Evolutionary conservation across 2,888 invertebrate genomes (phyloP).

Genomic region (Torymus aiolomorphi): DNA sequence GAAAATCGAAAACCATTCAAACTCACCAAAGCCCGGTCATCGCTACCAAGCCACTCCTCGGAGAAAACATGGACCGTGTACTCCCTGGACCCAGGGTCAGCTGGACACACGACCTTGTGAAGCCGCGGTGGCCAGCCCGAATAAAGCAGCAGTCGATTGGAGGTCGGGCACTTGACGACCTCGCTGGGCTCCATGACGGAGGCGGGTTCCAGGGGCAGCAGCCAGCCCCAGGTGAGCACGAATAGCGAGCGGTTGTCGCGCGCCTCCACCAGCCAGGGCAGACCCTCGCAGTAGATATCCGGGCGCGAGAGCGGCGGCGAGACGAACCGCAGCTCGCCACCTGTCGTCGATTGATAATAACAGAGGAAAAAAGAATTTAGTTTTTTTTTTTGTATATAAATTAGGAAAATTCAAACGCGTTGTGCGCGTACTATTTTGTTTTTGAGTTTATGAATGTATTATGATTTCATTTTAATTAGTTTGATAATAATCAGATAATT

Average conservation of each 20-base stretch:
- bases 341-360: conserved; percentile 55
- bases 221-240: conserved; percentile 89
- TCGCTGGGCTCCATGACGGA: conserved; percentile 68
- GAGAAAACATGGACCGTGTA: conserved; percentile 87
- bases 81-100: conserved; percentile 81
- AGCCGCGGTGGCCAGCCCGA: conserved; percentile 82
- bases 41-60: conserved; percentile 84
- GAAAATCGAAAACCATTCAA: too few species aligned
- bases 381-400: too few species aligned
- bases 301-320: conserved; percentile 80
- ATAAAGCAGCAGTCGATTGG: conserved; percentile 88
- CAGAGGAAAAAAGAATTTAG: too few species aligned
- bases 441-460: too few species aligned
- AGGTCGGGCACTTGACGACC: conserved; percentile 81
- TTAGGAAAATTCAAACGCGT: too few species aligned
- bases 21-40: conserved; percentile 63
- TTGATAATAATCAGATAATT: too few species aligned
- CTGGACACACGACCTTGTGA: conserved; percentile 83
- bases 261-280: conserved; percentile 88
- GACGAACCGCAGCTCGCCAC: conserved; percentile 82
- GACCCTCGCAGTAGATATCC: conserved; percentile 83
- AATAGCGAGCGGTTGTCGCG: conserved; percentile 88
- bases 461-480: too few species aligned
- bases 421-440: too few species aligned
- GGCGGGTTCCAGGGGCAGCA: conserved; percentile 81